phyloP scores from a whole-genome alignment of 2,888 invertebrate genomes.

The Tribolium freemani region DNA sequence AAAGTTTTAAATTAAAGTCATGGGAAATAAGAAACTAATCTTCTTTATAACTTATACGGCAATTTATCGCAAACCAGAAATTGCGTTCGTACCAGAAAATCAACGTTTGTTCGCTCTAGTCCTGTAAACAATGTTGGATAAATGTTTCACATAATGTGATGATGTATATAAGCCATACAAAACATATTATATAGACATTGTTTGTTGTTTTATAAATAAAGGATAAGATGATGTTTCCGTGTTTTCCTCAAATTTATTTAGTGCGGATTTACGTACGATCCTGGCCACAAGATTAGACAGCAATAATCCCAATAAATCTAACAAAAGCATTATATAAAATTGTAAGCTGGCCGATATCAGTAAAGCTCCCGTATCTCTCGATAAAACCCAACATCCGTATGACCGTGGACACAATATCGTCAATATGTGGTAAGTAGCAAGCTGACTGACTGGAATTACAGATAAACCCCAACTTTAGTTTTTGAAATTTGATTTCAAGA shows the following conservation, averaged over 20 bases:
- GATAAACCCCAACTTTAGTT: neutral
- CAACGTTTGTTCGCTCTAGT: slow-evolving; percentile 43
- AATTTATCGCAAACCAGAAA: neutral
- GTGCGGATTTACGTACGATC: neutral
- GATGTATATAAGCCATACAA: slow-evolving; percentile 51
- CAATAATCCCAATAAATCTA: neutral
- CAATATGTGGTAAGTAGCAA: neutral
- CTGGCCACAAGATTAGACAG: no score
- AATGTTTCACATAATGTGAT: slow-evolving; percentile 55
- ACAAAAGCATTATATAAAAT: neutral
- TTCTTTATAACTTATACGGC: neutral
- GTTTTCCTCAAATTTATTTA: slow-evolving; percentile 13
- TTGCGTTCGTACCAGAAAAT: slow-evolving; percentile 26
- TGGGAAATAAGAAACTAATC: neutral
- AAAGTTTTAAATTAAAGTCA: neutral
- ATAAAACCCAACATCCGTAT: neutral
- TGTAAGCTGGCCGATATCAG: neutral
- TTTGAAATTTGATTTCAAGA: neutral
- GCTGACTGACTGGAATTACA: neutral
- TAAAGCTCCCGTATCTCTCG: neutral
- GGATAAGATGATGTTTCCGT: slow-evolving; percentile 35
- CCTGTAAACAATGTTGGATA: slow-evolving; percentile 55
- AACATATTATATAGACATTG: slow-evolving; percentile 55
- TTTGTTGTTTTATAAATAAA: slow-evolving; percentile 60
- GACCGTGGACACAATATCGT: neutral